phyloP scores from a whole-genome alignment of 1,140 invertebrate genomes.

The Calycopis cecrops region DNA sequence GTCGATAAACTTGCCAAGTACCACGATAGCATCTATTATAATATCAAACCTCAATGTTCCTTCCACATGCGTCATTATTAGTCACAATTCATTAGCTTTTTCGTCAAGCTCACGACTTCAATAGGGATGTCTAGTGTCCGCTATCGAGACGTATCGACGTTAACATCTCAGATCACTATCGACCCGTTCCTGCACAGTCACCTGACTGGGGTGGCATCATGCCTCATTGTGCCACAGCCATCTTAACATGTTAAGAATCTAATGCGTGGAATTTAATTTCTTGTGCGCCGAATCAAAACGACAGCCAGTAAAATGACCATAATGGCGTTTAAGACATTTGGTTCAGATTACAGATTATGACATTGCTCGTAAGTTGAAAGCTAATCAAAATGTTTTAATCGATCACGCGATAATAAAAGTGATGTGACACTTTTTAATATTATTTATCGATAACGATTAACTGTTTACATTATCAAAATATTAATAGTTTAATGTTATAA shows the following conservation, averaged over 20 bases:
- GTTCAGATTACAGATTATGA: constrained; percentile 56
- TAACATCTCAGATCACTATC: constrained; percentile 66
- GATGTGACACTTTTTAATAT: constrained; percentile 31
- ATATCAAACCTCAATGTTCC: no score
- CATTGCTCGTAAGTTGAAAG: constrained; percentile 70
- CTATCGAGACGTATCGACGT: constrained; percentile 64
- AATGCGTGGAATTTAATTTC: constrained; percentile 70
- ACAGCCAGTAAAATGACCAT: constrained; percentile 39
- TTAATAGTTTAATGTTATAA: no score
- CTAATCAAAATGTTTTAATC: constrained; percentile 75
- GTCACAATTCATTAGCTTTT: constrained; percentile 72
- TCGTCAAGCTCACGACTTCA: constrained; percentile 66
- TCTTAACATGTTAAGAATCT: constrained; percentile 64
- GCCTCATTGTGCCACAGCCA: constrained; percentile 64
- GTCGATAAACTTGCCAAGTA: constrained; percentile 9
- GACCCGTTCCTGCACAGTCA: constrained; percentile 67
- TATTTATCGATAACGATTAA: no score
- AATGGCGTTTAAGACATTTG: constrained; percentile 59
- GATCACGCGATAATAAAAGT: constrained; percentile 66
- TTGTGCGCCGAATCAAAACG: constrained; percentile 38
- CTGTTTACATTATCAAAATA: no score
- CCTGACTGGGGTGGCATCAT: constrained; percentile 68
- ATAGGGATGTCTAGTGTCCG: constrained; percentile 68
- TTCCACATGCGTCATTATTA: constrained; percentile 53
- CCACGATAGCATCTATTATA: no score